Conservation (phyloP, 1,140 invertebrate species). For the Zaprionus ghesquierei region DNA sequence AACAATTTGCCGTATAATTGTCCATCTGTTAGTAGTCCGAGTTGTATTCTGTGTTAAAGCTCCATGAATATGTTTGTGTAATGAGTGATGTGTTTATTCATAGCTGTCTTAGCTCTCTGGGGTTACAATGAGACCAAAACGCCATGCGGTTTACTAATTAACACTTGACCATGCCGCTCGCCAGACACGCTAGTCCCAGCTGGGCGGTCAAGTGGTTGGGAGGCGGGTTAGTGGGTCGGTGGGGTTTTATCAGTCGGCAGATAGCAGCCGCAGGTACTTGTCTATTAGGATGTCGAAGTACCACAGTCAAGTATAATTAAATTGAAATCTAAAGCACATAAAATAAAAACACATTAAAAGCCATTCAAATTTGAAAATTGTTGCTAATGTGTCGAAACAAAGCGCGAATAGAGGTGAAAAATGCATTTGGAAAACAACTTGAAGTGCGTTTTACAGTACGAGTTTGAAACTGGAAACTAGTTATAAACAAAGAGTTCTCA, state of each 20-base stretch:
- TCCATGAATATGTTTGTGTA: neutral
- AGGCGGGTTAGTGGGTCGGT: neutral
- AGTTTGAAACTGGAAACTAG: neutral
- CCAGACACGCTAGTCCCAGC: conserved; percentile 4
- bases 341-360: conserved; percentile 10
- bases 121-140: neutral
- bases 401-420: conserved; percentile 42
- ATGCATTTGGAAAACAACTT: conserved; percentile 5
- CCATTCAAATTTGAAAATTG: conserved; percentile 40
- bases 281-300: conserved; percentile 18
- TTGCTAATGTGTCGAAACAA: conserved; percentile 47
- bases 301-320: conserved; percentile 25
- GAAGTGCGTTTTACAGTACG: neutral
- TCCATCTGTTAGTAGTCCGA: too few species aligned
- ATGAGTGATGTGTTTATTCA: neutral
- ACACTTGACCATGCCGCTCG: conserved; percentile 1
- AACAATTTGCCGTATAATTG: neutral
- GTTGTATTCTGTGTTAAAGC: too few species aligned
- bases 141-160: conserved; percentile 4
- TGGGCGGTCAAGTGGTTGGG: neutral
- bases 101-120: neutral
- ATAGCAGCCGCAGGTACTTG: conserved; percentile 7
- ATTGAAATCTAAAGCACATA: conserved; percentile 4
- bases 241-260: neutral
- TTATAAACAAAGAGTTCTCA: neutral